phyloP scores from a whole-genome alignment of 2,888 invertebrate genomes.

The Saturnia japonica region DNA sequence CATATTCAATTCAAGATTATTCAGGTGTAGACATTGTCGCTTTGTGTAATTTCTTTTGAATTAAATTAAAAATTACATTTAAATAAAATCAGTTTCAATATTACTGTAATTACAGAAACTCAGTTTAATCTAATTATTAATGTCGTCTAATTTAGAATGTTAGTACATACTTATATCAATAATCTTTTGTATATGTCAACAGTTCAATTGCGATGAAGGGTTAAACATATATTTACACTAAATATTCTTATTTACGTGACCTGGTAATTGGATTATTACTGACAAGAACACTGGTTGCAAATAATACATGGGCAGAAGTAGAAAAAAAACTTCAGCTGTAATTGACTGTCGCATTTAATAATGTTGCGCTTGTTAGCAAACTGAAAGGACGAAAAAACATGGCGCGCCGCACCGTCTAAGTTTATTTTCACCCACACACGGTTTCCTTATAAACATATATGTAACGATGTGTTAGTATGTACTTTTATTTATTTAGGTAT shows the following conservation, averaged over 20 bases:
- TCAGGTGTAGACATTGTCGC: too few species aligned
- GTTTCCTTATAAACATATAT: not conserved
- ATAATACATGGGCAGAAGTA: not conserved
- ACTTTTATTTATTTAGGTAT: not conserved
- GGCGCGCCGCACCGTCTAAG: not conserved
- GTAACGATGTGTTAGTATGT: not conserved
- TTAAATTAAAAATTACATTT: too few species aligned
- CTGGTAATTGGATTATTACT: not conserved
- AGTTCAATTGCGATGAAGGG: too few species aligned
- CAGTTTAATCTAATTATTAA: too few species aligned
- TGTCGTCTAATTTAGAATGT: too few species aligned
- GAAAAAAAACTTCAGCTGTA: not conserved
- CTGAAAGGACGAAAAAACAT: not conserved
- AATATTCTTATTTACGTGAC: not conserved
- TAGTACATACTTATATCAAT: too few species aligned
- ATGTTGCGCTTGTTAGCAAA: not conserved
- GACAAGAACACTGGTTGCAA: not conserved
- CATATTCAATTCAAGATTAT: too few species aligned
- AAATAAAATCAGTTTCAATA: too few species aligned
- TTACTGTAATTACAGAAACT: too few species aligned
- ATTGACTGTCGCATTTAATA: not conserved
- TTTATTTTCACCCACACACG: not conserved
- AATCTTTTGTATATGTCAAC: too few species aligned
- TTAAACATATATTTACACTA: not conserved
- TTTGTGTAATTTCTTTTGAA: too few species aligned